These are phyloP conservation scores for Tetranychus truncatus DNA, from an alignment of 2,888 invertebrate species.

Conservation along the genomic window DNA sequence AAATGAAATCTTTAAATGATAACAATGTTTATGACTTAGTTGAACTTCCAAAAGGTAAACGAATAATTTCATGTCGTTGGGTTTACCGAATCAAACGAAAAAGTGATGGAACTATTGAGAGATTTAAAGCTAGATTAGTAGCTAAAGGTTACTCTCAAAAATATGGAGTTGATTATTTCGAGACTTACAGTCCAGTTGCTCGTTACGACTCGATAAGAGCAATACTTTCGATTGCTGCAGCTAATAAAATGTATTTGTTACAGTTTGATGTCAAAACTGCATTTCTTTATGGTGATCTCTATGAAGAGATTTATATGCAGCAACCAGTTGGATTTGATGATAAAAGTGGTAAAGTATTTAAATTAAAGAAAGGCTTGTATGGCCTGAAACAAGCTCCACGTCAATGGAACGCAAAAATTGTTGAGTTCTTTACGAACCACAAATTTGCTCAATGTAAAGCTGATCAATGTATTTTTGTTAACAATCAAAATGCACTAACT, in stretches of 20 bases:
- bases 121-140: slow-evolving; percentile 33
- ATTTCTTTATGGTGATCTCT: slow-evolving; percentile 23
- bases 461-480: slow-evolving; percentile 23
- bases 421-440: neutral
- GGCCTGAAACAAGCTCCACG: neutral
- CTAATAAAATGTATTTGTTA: slow-evolving; percentile 10
- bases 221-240: slow-evolving; percentile 20
- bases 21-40: neutral
- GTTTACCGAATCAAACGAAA: slow-evolving; percentile 11
- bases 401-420: neutral
- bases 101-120: slow-evolving; percentile 10
- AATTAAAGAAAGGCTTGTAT: neutral
- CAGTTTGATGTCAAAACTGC: slow-evolving; percentile 24
- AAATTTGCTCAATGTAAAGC: neutral
- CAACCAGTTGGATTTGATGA: slow-evolving; percentile 25
- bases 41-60: neutral
- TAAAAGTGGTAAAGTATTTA: neutral
- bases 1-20: neutral
- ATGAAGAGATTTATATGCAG: slow-evolving; percentile 23
- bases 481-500: neutral
- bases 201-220: slow-evolving; percentile 21
- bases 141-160: slow-evolving; percentile 21
- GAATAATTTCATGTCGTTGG: neutral
- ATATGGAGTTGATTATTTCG: slow-evolving; percentile 22
- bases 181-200: slow-evolving; percentile 25